Evolutionary conservation across 2,797 vertebrate species (phyloP).

Genomic region (Lateolabrax maculatus): DNA sequence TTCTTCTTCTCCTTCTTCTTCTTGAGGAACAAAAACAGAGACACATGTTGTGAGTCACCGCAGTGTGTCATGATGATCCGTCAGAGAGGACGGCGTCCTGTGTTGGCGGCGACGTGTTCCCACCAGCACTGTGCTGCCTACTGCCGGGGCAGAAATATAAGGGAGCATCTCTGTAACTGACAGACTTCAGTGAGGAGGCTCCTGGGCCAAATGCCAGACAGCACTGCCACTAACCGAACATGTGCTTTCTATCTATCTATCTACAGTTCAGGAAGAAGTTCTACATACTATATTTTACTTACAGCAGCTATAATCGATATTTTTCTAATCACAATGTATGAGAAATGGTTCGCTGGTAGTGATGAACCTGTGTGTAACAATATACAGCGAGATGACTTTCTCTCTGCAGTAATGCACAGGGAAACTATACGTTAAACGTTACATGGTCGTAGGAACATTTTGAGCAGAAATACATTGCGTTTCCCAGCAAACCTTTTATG

Average conservation of each 20-base stretch:
- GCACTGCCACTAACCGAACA: background rate
- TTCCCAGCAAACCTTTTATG: too few relatives aligned
- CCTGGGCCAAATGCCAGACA: background rate
- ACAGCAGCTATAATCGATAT: background rate
- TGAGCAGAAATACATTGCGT: too few relatives aligned
- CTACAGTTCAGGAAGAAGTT: background rate
- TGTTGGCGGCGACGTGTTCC: conserved; percentile 32
- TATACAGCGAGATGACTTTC: too few relatives aligned
- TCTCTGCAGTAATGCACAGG: too few relatives aligned
- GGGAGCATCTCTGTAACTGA: background rate
- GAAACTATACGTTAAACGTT: too few relatives aligned
- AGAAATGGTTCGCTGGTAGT: too few relatives aligned
- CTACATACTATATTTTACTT: background rate
- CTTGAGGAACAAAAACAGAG: conserved; percentile 75
- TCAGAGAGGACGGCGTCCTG: conserved; percentile 47
- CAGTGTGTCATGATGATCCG: conserved; percentile 57
- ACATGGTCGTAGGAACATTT: too few relatives aligned
- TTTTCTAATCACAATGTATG: too few relatives aligned
- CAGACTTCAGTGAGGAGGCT: background rate
- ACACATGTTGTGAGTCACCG: conserved; percentile 78
- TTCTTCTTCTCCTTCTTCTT: conserved; percentile 50
- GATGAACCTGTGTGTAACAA: too few relatives aligned
- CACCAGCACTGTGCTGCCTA: conserved; percentile 6
- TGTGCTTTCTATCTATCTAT: background rate
- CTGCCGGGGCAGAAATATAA: conserved; percentile 8